These are phyloP conservation scores for Harpagifer antarcticus DNA, from an alignment of 2,797 vertebrate species.

Conservation along the genomic window DNA sequence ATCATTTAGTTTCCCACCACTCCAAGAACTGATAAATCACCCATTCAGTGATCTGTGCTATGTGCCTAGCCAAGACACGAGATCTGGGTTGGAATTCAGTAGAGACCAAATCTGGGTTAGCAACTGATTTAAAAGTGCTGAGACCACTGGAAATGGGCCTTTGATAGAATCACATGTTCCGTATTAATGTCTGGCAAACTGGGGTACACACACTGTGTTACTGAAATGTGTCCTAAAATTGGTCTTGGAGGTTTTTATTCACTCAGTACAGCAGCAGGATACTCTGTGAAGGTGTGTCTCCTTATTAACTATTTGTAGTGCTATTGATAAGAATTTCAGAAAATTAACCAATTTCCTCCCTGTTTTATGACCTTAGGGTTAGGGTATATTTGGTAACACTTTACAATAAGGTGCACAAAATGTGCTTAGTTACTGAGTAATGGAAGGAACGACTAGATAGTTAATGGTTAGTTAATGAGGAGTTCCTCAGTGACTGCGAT, in stretches of 20 bases:
- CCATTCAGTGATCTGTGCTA: conserved; percentile 22
- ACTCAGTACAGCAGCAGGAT: background rate
- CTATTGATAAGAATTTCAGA: background rate
- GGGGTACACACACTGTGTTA: conserved; percentile 19
- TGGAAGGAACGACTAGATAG: too few species aligned
- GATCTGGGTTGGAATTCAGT: conserved; percentile 66
- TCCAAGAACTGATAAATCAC: conserved; percentile 62
- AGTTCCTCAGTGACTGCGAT: too few species aligned
- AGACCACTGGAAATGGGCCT: conserved; percentile 53
- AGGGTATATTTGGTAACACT: too few species aligned
- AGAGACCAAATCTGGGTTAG: conserved; percentile 69
- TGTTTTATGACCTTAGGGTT: background rate
- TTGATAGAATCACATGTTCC: conserved; percentile 59
- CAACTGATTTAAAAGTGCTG: conserved; percentile 66
- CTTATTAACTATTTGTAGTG: background rate
- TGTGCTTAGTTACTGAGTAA: too few species aligned
- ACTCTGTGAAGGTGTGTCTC: background rate
- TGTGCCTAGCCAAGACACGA: conserved; percentile 42
- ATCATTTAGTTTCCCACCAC: conserved; percentile 60
- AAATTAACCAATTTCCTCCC: background rate
- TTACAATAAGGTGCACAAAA: too few species aligned
- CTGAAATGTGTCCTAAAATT: background rate
- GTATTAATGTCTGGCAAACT: conserved; percentile 46
- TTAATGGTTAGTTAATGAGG: too few species aligned
- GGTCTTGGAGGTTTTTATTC: background rate